Percentiles rank a stretch among this genome's conserved stretches.
These are phyloP conservation scores for Lepas anatifera DNA, from an alignment of 2,888 invertebrate genomes.

Conservation along the genomic window DNA sequence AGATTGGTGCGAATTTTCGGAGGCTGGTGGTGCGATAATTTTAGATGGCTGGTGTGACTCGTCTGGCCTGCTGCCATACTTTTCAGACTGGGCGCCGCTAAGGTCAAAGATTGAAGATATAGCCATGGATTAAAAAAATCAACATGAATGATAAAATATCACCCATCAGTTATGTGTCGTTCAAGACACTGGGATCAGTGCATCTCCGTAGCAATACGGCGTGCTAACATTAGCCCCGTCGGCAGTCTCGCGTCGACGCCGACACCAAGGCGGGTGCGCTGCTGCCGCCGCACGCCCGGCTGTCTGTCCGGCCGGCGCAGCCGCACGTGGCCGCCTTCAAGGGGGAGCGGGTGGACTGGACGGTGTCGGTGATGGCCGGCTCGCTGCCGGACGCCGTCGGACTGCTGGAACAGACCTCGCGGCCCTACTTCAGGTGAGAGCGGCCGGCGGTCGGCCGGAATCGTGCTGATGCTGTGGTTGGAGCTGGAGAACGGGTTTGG, in stretches of 20 bases:
- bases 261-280: neutral
- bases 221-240: neutral
- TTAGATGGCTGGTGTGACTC: too few relatives aligned
- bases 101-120: too few relatives aligned
- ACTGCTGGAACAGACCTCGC: neutral
- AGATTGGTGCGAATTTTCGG: too few relatives aligned
- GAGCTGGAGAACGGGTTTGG: too few relatives aligned
- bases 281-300: neutral
- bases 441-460: too few relatives aligned
- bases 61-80: too few relatives aligned
- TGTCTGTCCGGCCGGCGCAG: neutral
- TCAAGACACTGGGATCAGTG: neutral
- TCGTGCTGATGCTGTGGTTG: too few relatives aligned
- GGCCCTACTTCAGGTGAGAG: neutral
- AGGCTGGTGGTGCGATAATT: too few relatives aligned
- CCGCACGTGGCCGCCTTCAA: neutral
- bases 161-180: neutral
- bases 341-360: neutral
- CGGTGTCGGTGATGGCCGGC: neutral
- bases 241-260: slow-evolving; percentile 45
- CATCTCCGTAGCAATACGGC: neutral
- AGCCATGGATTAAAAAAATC: too few relatives aligned
- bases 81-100: too few relatives aligned
- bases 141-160: neutral
- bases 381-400: neutral